Evolutionary conservation across 2,113 vertebrate genomes (phyloP), one percentile per base, ranked within the genome.

Genomic region (Lasiurus cinereus): DNA sequence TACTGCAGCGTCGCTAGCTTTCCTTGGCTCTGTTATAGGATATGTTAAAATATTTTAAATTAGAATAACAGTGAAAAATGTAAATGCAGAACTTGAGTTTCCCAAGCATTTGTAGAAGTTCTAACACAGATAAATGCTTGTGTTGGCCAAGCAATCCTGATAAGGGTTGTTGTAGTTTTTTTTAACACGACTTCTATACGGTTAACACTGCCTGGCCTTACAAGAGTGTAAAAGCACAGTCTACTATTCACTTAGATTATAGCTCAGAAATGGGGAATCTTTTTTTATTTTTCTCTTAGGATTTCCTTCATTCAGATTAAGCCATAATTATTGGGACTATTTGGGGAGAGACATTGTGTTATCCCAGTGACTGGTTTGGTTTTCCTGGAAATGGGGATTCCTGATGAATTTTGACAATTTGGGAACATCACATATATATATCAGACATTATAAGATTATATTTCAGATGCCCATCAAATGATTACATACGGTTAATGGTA

Each of bases 31-130:
- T 77, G 6, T 88, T 94, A 76, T 48, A 69, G 29, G 52, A 64
- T 56, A 76, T 73, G 92, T 85, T 21, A n/a, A 80, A 83, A 93
- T 7, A 79, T 52, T 86, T 89, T 76, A 90, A 48, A 54, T 90
- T 24, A 72, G 70, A 70, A 67, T 6, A 93, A 46, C 12, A 56
- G 43, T 83, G 66, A 90, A 73, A 70, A 87, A 84, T 70, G 22
- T 50, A 79, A 88, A 9, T n/a, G 8, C 5, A 92, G 31, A 73
- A 59, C 12, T 27, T 82, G 80, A 90, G 11, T 83, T 22, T 56
- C 5, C 33, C 54, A 95, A 79, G 21, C 14, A 46, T 89, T 88
- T 91, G n/a, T n/a, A 70, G 46, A 66, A 15, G 5, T 92, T 83
- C 3, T 12, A 33, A 9, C 29, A 29, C 8, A 56, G 9, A 8